phyloP scores from a whole-genome alignment of 2,888 invertebrate genomes.

The Tenodera sinensis region DNA sequence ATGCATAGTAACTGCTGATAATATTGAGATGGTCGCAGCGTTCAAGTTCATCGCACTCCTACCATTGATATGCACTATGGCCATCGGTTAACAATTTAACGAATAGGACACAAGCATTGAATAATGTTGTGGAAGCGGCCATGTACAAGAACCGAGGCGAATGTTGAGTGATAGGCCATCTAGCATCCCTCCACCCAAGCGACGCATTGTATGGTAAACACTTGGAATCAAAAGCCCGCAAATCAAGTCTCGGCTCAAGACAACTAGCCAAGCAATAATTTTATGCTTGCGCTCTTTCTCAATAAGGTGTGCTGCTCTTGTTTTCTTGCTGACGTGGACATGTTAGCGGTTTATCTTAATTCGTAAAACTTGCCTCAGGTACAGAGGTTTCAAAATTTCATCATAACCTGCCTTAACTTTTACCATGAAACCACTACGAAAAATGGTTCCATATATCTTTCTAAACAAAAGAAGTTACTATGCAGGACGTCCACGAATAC shows the following conservation, averaged over 20 bases:
- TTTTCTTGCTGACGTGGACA: background rate
- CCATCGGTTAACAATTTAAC: background rate
- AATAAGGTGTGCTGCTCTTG: background rate
- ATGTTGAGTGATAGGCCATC: background rate
- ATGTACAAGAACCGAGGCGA: background rate
- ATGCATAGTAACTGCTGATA: no score
- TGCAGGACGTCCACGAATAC: no score
- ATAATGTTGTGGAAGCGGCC: background rate
- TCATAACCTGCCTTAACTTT: no score
- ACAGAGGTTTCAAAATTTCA: no score
- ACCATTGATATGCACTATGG: background rate
- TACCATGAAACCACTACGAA: no score
- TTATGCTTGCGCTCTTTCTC: background rate
- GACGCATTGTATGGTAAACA: conserved; percentile 7
- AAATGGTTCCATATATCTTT: no score
- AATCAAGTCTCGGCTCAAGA: background rate
- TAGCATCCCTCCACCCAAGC: background rate
- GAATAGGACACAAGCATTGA: background rate
- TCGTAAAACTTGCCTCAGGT: background rate
- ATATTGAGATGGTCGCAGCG: no score
- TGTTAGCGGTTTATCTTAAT: background rate
- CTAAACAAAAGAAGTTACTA: no score
- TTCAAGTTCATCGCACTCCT: background rate
- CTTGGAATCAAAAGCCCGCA: background rate
- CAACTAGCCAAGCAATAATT: background rate